These are phyloP conservation scores for Kryphioiulus occultus DNA, from an alignment of 2,888 invertebrate species.

Conservation along the genomic window DNA sequence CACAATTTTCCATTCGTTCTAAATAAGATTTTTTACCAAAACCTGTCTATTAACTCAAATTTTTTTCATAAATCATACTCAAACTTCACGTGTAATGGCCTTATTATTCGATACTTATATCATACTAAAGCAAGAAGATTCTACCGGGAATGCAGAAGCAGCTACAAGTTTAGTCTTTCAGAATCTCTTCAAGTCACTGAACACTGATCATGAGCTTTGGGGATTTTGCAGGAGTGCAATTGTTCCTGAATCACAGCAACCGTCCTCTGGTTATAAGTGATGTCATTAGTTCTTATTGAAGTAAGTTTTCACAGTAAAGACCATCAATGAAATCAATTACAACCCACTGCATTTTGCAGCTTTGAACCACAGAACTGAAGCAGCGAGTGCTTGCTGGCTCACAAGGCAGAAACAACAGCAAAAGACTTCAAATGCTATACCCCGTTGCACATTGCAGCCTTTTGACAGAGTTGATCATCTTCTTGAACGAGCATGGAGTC, in stretches of 20 bases:
- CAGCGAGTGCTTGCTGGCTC: background rate
- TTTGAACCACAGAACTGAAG: background rate
- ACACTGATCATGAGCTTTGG: background rate
- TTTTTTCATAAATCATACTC: too few species aligned
- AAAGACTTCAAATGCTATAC: slow-evolving; percentile 66
- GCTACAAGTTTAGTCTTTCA: background rate
- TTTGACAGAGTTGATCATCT: background rate
- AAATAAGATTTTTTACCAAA: too few species aligned
- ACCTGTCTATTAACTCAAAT: too few species aligned
- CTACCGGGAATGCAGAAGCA: background rate
- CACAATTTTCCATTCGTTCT: too few species aligned
- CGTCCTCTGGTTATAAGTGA: background rate
- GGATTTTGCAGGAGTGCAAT: background rate
- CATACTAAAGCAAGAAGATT: background rate
- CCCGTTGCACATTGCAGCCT: background rate
- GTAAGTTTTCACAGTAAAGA: background rate
- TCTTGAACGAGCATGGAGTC: background rate
- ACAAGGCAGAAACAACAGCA: slow-evolving; percentile 65
- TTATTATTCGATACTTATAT: too few species aligned
- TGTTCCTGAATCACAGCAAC: background rate
- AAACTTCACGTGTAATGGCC: too few species aligned
- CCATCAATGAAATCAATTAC: background rate
- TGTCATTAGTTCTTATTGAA: background rate
- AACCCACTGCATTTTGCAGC: slow-evolving; percentile 41
- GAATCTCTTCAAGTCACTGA: background rate